Evolutionary conservation across 1,140 invertebrate species (phyloP).

Genomic region (Drosophila ananassae): DNA sequence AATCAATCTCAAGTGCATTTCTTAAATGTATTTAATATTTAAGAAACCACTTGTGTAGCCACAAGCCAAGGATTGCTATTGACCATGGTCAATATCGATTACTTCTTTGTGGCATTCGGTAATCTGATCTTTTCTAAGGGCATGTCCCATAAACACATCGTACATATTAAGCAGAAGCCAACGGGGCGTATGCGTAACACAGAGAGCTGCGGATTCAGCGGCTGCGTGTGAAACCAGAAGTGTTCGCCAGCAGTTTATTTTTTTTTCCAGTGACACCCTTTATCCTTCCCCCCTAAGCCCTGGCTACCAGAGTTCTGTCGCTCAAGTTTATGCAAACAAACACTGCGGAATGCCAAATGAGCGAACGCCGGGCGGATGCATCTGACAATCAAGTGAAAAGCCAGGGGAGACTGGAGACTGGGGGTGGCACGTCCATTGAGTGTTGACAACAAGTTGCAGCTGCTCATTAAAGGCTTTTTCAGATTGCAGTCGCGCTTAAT

Average conservation of each 20-base stretch:
- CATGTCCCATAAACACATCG: constrained; percentile 23
- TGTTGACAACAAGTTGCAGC: constrained; percentile 59
- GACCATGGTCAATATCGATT: neutral
- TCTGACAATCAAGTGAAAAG: constrained; percentile 21
- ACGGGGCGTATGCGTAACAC: constrained; percentile 28
- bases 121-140: constrained; percentile 4
- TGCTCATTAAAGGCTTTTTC: constrained; percentile 58
- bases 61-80: constrained; percentile 23
- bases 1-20: neutral
- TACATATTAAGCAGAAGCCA: constrained; percentile 57
- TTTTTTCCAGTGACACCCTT: constrained; percentile 6
- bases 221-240: constrained; percentile 24
- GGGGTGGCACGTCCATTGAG: constrained; percentile 11
- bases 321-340: constrained; percentile 68
- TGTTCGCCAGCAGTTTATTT: constrained; percentile 12
- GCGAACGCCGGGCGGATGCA: constrained; percentile 52
- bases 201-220: constrained; percentile 15
- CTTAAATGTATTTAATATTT: constrained; percentile 15
- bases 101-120: constrained; percentile 2
- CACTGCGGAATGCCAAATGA: constrained; percentile 56
- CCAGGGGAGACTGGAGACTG: neutral
- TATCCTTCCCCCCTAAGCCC: neutral
- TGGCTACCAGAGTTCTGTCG: constrained; percentile 2
- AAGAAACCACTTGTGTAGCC: constrained; percentile 1
- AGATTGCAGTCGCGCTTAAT: constrained; percentile 25